These are phyloP conservation scores for Sinotaia quadrata DNA, from an alignment of 2,888 invertebrate species.

Conservation along the genomic window DNA sequence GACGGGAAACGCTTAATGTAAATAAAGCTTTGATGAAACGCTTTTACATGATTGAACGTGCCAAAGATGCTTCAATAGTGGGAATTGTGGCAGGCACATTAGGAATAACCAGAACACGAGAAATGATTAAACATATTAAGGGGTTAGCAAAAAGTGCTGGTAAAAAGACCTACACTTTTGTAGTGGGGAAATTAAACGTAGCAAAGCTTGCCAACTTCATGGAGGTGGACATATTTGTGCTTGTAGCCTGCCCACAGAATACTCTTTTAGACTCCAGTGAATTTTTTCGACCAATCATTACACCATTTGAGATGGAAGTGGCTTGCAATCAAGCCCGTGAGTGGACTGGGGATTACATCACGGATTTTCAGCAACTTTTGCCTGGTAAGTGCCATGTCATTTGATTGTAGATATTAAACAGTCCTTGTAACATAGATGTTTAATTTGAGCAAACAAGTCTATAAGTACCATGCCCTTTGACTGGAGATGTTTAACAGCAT, in stretches of 20 bases:
- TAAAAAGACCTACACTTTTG: constrained; percentile 91
- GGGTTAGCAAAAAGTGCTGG: constrained; percentile 81
- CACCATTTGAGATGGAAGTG: constrained; percentile 91
- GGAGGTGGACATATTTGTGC: constrained; percentile 90
- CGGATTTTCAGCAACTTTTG: constrained; percentile 84
- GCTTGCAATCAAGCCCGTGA: constrained; percentile 76
- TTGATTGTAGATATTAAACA: too few relatives aligned
- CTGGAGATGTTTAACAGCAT: too few relatives aligned
- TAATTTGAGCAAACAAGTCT: too few relatives aligned
- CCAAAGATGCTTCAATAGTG: constrained; percentile 89
- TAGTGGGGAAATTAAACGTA: constrained; percentile 94
- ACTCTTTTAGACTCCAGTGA: constrained; percentile 85
- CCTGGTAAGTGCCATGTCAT: constrained; percentile 75
- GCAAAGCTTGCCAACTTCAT: constrained; percentile 96
- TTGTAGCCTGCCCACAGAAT: constrained; percentile 93
- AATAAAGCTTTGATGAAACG: constrained; percentile 83
- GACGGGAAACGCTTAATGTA: constrained; percentile 56
- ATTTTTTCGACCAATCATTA: constrained; percentile 90
- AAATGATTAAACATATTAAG: constrained; percentile 83
- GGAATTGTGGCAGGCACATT: constrained; percentile 94
- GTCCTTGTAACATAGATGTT: too few relatives aligned
- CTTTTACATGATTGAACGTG: constrained; percentile 88
- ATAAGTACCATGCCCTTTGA: too few relatives aligned
- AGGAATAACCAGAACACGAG: constrained; percentile 82
- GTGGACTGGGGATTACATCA: constrained; percentile 77